A percentile compares a stretch with the other conserved stretches of the same genome.
Conservation (phyloP, 2,113 vertebrate species). For the Thunnus maccoyii region DNA sequence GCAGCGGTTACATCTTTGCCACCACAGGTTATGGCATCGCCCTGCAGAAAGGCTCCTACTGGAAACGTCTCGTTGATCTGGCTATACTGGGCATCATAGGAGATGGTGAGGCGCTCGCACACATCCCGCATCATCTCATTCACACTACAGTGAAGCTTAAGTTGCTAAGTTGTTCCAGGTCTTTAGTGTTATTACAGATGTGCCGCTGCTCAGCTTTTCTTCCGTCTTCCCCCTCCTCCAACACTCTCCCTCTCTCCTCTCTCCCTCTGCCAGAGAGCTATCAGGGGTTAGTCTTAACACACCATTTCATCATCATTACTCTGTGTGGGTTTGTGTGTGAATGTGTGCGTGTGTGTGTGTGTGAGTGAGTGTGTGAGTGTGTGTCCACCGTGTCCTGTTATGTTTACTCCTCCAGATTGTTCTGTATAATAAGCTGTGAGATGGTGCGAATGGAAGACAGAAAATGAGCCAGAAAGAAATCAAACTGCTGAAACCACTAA, state of each 20-base stretch:
- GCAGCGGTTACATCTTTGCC: constrained; percentile 98
- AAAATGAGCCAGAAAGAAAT: constrained; percentile 62
- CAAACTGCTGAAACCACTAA: constrained; percentile 70
- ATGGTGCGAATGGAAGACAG: constrained; percentile 62
- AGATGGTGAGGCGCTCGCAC: constrained; percentile 87
- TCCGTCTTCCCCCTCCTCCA: background rate
- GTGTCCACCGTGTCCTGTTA: constrained; percentile 58
- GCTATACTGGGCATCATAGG: constrained; percentile 97
- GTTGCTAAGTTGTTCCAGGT: constrained; percentile 14
- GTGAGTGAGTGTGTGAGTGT: constrained; percentile 43
- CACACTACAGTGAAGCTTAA: background rate
- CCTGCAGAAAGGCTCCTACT: constrained; percentile 97
- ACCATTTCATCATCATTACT: constrained; percentile 77
- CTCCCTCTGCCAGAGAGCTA: constrained; percentile 62
- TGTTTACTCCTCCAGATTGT: constrained; percentile 73
- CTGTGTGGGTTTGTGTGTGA: constrained; percentile 24
- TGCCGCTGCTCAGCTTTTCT: constrained; percentile 29
- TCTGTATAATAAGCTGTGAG: constrained; percentile 76
- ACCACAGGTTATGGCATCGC: constrained; percentile 99
- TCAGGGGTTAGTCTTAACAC: constrained; percentile 75
- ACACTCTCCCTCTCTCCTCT: constrained; percentile 21
- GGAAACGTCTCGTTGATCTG: constrained; percentile 96
- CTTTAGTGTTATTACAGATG: constrained; percentile 1
- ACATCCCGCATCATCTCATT: background rate
- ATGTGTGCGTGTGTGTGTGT: constrained; percentile 2